phyloP scores from a whole-genome alignment of 2,797 vertebrate genomes.

The Chiloscyllium punctatum region DNA sequence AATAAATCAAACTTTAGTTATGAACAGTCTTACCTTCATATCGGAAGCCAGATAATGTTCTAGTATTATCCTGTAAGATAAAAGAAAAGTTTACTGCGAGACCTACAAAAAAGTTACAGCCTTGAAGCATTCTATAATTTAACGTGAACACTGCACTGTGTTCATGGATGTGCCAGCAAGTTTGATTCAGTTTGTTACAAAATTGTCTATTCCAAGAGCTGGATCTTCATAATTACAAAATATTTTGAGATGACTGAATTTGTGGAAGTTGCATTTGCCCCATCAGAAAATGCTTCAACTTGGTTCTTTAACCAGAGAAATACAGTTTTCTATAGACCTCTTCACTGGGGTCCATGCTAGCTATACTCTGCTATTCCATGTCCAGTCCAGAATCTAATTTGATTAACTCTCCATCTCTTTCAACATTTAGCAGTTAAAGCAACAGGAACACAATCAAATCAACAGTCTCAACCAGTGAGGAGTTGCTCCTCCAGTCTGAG shows the following conservation, averaged over 20 bases:
- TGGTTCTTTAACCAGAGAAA: neutral
- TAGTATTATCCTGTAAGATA: constrained; percentile 12
- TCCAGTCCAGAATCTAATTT: neutral
- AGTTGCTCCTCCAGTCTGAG: too few relatives aligned
- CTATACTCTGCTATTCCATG: neutral
- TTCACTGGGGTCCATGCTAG: neutral
- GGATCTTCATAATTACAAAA: neutral
- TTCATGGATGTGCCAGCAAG: neutral
- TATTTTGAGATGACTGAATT: neutral
- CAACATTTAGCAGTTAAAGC: neutral
- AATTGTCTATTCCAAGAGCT: neutral
- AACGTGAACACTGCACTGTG: neutral
- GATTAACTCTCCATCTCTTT: neutral
- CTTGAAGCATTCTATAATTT: neutral
- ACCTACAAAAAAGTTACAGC: neutral
- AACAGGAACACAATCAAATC: neutral
- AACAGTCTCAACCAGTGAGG: neutral
- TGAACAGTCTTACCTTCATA: constrained; percentile 21
- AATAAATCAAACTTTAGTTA: neutral
- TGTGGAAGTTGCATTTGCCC: neutral
- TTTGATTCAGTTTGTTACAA: too few relatives aligned
- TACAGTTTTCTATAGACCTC: neutral
- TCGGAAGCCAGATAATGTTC: neutral
- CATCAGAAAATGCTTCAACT: neutral
- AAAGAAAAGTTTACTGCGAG: neutral